These are phyloP conservation scores for Cantharis rustica DNA, from an alignment of 2,888 invertebrate genomes.

Conservation along the genomic window DNA sequence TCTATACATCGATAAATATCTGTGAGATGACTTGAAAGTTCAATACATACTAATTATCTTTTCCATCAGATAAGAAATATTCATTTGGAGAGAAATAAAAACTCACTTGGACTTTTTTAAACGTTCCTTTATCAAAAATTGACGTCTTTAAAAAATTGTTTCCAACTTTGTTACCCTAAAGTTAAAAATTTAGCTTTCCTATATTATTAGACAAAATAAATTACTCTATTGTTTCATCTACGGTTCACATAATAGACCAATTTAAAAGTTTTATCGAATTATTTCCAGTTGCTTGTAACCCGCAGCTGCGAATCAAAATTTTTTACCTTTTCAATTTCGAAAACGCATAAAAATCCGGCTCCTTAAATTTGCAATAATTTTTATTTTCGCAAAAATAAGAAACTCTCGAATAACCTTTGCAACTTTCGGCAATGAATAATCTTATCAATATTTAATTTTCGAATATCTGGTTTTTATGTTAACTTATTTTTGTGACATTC, in stretches of 20 bases:
- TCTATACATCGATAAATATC: constrained; percentile 54
- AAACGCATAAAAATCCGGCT: background rate
- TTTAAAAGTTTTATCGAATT: constrained; percentile 12
- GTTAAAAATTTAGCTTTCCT: constrained; percentile 11
- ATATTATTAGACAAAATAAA: constrained; percentile 21
- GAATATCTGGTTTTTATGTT: constrained; percentile 32
- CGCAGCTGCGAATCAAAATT: background rate
- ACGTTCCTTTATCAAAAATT: constrained; percentile 38
- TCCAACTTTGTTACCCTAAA: constrained; percentile 7
- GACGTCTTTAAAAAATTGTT: constrained; percentile 28
- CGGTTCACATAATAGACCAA: constrained; percentile 6
- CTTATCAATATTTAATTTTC: constrained; percentile 33
- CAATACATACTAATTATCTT: constrained; percentile 57
- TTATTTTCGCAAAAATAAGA: constrained; percentile 26
- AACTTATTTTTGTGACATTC: constrained; percentile 32
- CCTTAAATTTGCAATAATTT: background rate
- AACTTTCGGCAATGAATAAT: constrained; percentile 34
- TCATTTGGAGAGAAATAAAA: constrained; percentile 52
- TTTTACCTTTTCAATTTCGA: background rate
- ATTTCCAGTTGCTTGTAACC: background rate
- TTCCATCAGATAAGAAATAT: constrained; percentile 54
- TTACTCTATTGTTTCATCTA: constrained; percentile 17
- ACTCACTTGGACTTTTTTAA: constrained; percentile 34
- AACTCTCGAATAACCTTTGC: constrained; percentile 28
- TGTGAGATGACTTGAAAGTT: constrained; percentile 55